Percentiles rank a stretch among this genome's conserved stretches.
Conservation (phyloP, 1,140 invertebrate species). For the Drosophila littoralis region DNA sequence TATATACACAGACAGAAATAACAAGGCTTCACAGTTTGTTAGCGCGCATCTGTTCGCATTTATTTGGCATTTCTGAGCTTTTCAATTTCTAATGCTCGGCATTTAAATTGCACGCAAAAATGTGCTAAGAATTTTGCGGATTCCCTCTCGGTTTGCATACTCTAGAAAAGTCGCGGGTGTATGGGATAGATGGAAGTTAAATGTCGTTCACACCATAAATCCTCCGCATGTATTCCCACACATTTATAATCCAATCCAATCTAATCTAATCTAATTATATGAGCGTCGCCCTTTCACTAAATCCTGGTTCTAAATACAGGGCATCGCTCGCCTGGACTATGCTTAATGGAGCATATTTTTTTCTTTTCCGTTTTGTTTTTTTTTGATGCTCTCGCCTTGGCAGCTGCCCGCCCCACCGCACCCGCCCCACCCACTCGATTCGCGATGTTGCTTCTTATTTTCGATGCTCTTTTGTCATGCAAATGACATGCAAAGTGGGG, state of each 20-base stretch:
- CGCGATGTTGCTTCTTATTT: slow-evolving; percentile 7
- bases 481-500: slow-evolving; percentile 43
- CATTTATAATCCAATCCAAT: too few species aligned
- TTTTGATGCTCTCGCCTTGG: slow-evolving; percentile 8
- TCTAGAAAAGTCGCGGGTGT: too few species aligned
- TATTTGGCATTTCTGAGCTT: slow-evolving; percentile 2
- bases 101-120: slow-evolving; percentile 27
- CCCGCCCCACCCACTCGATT: slow-evolving; percentile 6
- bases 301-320: too few species aligned
- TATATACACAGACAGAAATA: slow-evolving; percentile 9
- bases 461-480: slow-evolving; percentile 35
- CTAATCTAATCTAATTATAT: too few species aligned
- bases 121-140: slow-evolving; percentile 2
- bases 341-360: background rate
- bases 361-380: background rate
- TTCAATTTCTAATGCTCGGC: slow-evolving; percentile 18
- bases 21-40: slow-evolving; percentile 1
- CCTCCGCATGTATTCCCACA: too few species aligned
- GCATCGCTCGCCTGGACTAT: too few species aligned
- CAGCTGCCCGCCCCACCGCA: slow-evolving; percentile 4
- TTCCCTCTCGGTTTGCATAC: background rate
- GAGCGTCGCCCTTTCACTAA: too few species aligned
- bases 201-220: too few species aligned
- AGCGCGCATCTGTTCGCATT: background rate
- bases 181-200: too few species aligned